Conservation (phyloP, 2,113 vertebrate species). For the Onychostoma macrolepis region DNA sequence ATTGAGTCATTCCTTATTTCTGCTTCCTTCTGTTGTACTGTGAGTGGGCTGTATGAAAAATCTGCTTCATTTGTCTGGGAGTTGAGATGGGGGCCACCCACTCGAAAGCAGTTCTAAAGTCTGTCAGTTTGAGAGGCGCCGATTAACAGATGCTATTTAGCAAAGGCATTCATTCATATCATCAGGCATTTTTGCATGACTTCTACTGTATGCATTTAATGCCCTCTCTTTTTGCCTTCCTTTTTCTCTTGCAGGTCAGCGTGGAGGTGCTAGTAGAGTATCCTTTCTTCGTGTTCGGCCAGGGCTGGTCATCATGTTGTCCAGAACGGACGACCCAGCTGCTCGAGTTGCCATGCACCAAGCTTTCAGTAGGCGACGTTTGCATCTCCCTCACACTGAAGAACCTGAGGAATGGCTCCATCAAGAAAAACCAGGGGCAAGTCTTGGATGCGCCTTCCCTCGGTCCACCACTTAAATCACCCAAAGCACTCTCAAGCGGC, state of each 20-base stretch:
- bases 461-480: conserved; percentile 84
- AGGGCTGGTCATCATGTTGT: conserved; percentile 99
- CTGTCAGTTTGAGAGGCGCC: conserved; percentile 63
- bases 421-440: conserved; percentile 87
- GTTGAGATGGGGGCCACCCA: conserved; percentile 65
- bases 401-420: conserved; percentile 94
- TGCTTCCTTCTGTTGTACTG: conserved; percentile 59
- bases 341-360: conserved; percentile 95
- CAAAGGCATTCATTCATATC: conserved; percentile 49
- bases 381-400: conserved; percentile 98
- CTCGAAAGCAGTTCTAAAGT: conserved; percentile 63
- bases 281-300: conserved; percentile 98
- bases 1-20: conserved; percentile 58
- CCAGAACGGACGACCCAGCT: conserved; percentile 95
- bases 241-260: conserved; percentile 82
- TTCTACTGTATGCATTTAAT: not conserved
- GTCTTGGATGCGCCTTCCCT: conserved; percentile 58
- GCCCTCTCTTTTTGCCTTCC: conserved; percentile 5
- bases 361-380: conserved; percentile 96
- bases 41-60: conserved; percentile 58
- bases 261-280: conserved; percentile 98
- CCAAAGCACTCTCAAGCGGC: conserved; percentile 74
- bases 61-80: conserved; percentile 70
- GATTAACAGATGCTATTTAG: conserved; percentile 58
- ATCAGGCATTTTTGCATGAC: conserved; percentile 32